Base-by-base conservation (phyloP, 2,113 vertebrate species). In the Erythrocebus patas region DNA sequence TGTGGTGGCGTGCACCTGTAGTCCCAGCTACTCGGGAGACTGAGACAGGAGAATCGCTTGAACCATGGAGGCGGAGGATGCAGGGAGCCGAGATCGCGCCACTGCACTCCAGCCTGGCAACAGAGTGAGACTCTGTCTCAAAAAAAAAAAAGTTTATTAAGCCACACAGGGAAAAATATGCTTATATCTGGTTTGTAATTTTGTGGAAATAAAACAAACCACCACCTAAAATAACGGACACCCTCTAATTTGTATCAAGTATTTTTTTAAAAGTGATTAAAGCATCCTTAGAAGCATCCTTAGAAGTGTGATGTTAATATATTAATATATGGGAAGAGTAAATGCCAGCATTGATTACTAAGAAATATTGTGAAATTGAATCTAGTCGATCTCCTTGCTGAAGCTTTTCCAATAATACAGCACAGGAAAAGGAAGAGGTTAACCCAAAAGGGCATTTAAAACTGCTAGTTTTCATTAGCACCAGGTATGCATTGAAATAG, bases 281-380 rank as follows among this genome's bases (percentile, higher is more conserved):
- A 40, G 6, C 22, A 72, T 59, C 32, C 18, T 38, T 64, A 61
- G 27, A 88, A 64, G 9, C 30, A 75, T 57, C 38, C 17, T n/a
- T 66, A 64, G 25, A 88, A 80, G 13, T 76, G 9, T 70, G 52
- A 43, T 59, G 25, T 89, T 22, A 92, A 40, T 22, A 30, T 95
- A 72, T 70, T 61, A 75, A 45, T 25, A 96, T 40, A 22, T 13
- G 11, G 30, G 23, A 82, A n/a, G 48, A 91, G 52, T 61, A 68
- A 20, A 75, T 95, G 27, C 48, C 59, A 72, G 35, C 45, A 14
- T 75, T 70, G 75, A 93, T 96, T 95, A 85, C 66, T 85, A 81
- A 96, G 57, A 89, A 96, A 93, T 92, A 94, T 82, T 96, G 83
- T 94, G 90, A 97, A 96, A 96, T 2, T 6, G 50, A 92, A 90